These are phyloP conservation scores for Hylomyscus alleni DNA, from an alignment of 2,797 vertebrate genomes.

Conservation along the genomic window DNA sequence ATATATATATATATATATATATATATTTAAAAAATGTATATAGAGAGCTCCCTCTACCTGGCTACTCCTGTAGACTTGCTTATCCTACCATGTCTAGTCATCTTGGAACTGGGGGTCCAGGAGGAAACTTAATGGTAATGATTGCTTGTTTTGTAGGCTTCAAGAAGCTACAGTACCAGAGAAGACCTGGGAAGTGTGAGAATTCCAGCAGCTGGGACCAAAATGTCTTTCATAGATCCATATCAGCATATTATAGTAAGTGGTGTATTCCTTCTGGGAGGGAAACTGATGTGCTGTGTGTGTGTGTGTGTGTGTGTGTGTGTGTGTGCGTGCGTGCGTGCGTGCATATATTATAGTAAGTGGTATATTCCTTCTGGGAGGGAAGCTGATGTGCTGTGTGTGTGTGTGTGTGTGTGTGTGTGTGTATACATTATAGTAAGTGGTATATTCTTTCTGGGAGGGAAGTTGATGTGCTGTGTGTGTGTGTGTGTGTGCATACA, in stretches of 20 bases:
- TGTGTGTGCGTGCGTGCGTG: not conserved
- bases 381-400: not conserved
- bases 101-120: constrained; percentile 52
- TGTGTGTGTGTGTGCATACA: not conserved
- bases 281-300: not conserved
- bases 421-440: constrained; percentile 95
- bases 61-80: not conserved
- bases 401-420: not conserved
- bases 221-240: constrained; percentile 95
- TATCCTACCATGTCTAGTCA: not conserved
- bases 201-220: constrained; percentile 74
- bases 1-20: too few species aligned
- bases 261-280: constrained; percentile 74
- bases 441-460: constrained; percentile 74
- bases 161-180: constrained; percentile 71
- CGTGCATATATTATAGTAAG: constrained; percentile 98
- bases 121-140: constrained; percentile 56
- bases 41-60: not conserved
- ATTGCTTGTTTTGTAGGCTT: constrained; percentile 78
- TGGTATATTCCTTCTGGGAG: constrained; percentile 74
- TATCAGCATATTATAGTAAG: constrained; percentile 97
- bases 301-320: not conserved
- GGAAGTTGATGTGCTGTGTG: not conserved
- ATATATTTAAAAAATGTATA: not conserved
- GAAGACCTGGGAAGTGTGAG: constrained; percentile 75